These are phyloP conservation scores for Wasmannia auropunctata DNA, from an alignment of 1,140 invertebrate species.

Conservation along the genomic window DNA sequence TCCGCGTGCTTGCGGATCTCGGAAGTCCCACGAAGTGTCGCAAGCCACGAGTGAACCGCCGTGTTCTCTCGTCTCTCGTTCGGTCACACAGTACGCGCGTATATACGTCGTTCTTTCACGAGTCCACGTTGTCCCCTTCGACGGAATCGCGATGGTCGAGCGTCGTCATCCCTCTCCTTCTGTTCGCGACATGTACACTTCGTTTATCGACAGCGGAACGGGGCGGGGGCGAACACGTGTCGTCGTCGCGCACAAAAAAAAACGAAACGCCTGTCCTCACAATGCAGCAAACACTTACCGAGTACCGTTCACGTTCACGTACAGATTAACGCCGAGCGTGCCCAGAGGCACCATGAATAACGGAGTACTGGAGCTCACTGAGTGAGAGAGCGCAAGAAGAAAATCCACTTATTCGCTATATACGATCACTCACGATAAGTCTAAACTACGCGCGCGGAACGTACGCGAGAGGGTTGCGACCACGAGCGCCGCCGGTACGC, in stretches of 20 bases:
- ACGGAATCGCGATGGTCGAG: conserved; percentile 55
- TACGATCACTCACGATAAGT: conserved; percentile 19
- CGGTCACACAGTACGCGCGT: conserved; percentile 22
- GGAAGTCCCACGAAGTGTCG: conserved; percentile 67
- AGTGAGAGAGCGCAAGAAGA: neutral
- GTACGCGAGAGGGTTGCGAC: conserved; percentile 11
- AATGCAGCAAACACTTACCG: conserved; percentile 39
- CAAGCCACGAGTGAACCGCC: conserved; percentile 48
- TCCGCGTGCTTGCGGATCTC: conserved; percentile 81
- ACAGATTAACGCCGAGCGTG: conserved; percentile 11
- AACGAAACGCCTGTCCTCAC: conserved; percentile 13
- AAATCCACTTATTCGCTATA: neutral
- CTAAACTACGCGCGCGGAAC: conserved; percentile 47
- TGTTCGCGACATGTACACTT: conserved; percentile 61
- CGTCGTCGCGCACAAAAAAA: conserved; percentile 6
- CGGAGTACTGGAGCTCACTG: neutral
- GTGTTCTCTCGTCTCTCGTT: conserved; percentile 15
- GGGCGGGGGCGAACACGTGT: conserved; percentile 34
- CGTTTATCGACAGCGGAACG: conserved; percentile 24
- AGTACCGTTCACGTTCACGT: conserved; percentile 35
- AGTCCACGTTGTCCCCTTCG: conserved; percentile 58
- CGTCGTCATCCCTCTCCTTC: conserved; percentile 70
- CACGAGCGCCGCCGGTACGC: conserved; percentile 56
- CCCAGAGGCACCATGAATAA: conserved; percentile 37
- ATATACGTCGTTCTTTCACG: conserved; percentile 17